Conservation (phyloP, 2,888 invertebrate species). For the Azorinus chamasolen region DNA sequence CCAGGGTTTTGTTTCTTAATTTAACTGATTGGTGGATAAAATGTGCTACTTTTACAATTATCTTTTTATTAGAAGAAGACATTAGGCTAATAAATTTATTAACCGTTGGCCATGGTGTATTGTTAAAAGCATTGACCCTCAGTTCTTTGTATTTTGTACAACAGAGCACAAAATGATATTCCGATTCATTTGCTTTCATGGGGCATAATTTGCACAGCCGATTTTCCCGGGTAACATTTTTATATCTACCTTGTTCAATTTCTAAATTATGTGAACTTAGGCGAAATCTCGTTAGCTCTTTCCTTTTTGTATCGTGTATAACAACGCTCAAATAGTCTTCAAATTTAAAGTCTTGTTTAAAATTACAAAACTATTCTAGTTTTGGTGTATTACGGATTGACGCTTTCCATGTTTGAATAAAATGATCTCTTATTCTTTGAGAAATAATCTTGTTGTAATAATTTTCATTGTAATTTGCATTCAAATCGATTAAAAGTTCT, state of each 20-base stretch:
- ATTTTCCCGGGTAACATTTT: not conserved
- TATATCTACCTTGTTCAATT: constrained; percentile 11
- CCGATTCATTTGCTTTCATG: not conserved
- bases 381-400: not conserved
- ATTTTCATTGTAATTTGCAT: too few relatives aligned
- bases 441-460: not conserved
- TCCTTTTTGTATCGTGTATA: not conserved
- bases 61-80: too few relatives aligned
- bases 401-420: not conserved
- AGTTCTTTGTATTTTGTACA: constrained; percentile 8
- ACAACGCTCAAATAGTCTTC: constrained; percentile 1
- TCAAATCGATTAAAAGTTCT: not conserved
- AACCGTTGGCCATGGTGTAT: too few relatives aligned
- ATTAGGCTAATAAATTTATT: too few relatives aligned
- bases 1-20: too few relatives aligned
- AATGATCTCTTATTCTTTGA: not conserved
- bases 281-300: not conserved
- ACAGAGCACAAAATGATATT: constrained; percentile 1
- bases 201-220: constrained; percentile 3
- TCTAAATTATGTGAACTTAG: constrained; percentile 2
- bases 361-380: not conserved
- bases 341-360: constrained; percentile 4
- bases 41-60: too few relatives aligned
- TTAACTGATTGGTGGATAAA: too few relatives aligned
- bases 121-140: too few relatives aligned